Percentiles rank a stretch among this genome's conserved stretches.
Conservation (phyloP, 1,140 invertebrate species). For the Maconellicoccus hirsutus region DNA sequence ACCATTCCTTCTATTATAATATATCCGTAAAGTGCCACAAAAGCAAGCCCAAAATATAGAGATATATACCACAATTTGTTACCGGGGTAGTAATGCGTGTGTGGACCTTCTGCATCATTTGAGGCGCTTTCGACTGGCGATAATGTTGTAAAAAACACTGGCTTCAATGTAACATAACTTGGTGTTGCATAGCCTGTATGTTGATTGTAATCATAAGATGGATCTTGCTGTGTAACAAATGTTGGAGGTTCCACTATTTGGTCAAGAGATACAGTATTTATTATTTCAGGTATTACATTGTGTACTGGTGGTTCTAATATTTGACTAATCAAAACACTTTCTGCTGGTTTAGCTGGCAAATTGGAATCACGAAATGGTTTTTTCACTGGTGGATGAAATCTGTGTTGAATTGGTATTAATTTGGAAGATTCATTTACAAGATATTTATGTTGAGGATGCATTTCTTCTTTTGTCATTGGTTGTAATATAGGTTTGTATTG, state of each 20-base stretch:
- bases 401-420: background rate
- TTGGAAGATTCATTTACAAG: background rate
- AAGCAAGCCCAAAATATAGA: background rate
- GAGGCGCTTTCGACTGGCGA: background rate
- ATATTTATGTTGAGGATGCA: background rate
- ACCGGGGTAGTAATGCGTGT: background rate
- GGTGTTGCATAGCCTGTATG: background rate
- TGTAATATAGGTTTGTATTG: background rate
- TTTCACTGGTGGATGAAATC: conserved; percentile 1
- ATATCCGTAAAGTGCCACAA: background rate
- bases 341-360: background rate
- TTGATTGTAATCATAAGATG: too few relatives aligned
- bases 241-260: background rate
- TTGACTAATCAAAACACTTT: background rate
- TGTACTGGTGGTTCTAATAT: background rate
- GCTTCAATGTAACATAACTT: background rate
- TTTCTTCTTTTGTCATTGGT: background rate
- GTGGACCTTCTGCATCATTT: background rate
- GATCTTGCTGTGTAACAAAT: too few relatives aligned
- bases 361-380: background rate
- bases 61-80: background rate
- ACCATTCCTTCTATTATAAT: background rate
- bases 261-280: background rate
- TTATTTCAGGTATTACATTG: background rate
- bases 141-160: background rate